Base-by-base conservation (phyloP, 2,113 vertebrate species). In the Lepisosteus oculatus region DNA sequence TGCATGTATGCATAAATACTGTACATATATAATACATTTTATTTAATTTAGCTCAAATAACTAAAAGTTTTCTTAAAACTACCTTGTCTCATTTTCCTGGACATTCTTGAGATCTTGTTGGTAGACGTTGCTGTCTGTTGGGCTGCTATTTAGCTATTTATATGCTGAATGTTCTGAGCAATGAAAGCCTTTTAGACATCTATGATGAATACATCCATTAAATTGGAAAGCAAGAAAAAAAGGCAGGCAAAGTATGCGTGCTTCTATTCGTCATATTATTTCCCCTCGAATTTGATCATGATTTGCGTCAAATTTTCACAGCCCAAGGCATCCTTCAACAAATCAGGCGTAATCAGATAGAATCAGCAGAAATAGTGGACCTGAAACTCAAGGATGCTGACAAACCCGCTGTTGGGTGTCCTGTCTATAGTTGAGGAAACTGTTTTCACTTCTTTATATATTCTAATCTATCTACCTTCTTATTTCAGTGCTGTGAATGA, bases 61-160 rank as follows among this genome's bases (percentile, higher is more conserved):
- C 3, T 12, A 41, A 3, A 41, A 55, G 11, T 12, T n/a, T 43
- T 11, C 13, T 59, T 59, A 59, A 15, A 56, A 72, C 15, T 86
- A 88, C 89, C 88, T 86, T 82, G 78, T 77, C 68, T 77, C 76
- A 71, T 69, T 76, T 66, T 79, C 72, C 70, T 77, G 15, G 71
- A 47, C 86, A 90, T 90, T 70, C 68, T 85, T 75, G 45, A 72
- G 41, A 3, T 54, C 3, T 11, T 63, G 64, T 43, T 55, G 67
- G 61, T 69, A 74, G 70, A 17, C 54, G 67, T 45, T 69, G 64
- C 44, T 63, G 4, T 6, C 17, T 8, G 3, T 9, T 8, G 9
- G 3, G 13, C 8, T 47, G 43, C 63, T 6, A 12, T 67, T 68
- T 44, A 62, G 74, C 41, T 66, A 69, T 68, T 70, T 76, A 70